phyloP scores from a whole-genome alignment of 2,888 invertebrate species.

The Perizoma affinitatum region DNA sequence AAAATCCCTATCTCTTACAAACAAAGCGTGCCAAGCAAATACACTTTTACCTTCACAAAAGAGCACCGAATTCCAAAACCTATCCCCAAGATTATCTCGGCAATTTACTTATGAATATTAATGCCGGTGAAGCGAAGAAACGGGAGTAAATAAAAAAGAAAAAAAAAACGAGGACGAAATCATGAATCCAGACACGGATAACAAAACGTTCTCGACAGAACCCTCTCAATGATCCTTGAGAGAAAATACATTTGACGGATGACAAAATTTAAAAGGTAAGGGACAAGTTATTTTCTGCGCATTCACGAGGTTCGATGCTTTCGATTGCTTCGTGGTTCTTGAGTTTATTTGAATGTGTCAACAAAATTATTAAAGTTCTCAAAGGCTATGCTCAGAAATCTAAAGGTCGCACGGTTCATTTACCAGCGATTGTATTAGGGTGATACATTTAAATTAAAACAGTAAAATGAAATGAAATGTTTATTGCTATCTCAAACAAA shows the following conservation, averaged over 20 bases:
- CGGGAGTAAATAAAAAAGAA: conserved; percentile 53
- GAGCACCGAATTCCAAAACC: conserved; percentile 37
- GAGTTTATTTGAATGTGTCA: not conserved
- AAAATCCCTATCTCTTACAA: conserved; percentile 18
- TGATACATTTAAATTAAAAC: too few relatives aligned
- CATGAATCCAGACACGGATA: conserved; percentile 59
- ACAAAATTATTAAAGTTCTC: too few relatives aligned
- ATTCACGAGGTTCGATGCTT: conserved; percentile 79
- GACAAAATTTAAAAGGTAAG: conserved; percentile 74
- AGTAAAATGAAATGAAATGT: too few relatives aligned
- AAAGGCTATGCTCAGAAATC: too few relatives aligned
- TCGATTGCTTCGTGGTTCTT: conserved; percentile 39
- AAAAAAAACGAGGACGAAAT: conserved; percentile 49
- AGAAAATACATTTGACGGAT: conserved; percentile 80
- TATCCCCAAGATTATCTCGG: conserved; percentile 58
- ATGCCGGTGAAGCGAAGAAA: conserved; percentile 64
- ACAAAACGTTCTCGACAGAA: conserved; percentile 61
- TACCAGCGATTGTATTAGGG: too few relatives aligned
- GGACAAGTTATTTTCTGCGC: conserved; percentile 67
- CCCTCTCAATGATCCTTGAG: conserved; percentile 51
- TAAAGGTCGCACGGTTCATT: too few relatives aligned
- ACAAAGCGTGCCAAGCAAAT: conserved; percentile 26
- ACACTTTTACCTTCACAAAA: conserved; percentile 32
- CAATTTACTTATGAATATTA: conserved; percentile 83
- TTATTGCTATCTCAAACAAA: too few relatives aligned